Percentiles rank a stretch among this genome's conserved stretches.
These are phyloP conservation scores for Varanus salvator DNA, from an alignment of 2,113 vertebrate species.

Conservation along the genomic window DNA sequence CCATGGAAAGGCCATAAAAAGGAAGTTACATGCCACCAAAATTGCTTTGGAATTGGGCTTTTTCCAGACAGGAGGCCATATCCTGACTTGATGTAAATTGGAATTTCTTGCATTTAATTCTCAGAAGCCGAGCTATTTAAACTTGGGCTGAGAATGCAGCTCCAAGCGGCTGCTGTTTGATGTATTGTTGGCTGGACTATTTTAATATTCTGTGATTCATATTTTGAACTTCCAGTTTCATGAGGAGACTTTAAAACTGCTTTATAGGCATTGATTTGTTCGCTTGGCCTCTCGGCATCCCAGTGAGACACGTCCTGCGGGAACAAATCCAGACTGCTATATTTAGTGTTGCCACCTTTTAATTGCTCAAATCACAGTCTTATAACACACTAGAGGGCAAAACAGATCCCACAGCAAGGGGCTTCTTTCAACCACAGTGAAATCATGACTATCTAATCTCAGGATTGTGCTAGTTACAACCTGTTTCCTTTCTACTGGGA, in stretches of 20 bases:
- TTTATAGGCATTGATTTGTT: neutral
- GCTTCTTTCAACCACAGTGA: neutral
- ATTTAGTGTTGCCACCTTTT: neutral
- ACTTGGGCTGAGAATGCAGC: neutral
- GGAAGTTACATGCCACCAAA: neutral
- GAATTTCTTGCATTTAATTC: neutral
- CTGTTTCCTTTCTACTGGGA: neutral
- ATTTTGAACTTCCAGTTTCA: slow-evolving; percentile 1
- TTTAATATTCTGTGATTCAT: slow-evolving; percentile 15
- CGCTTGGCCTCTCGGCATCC: accelerated
- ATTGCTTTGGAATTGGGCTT: slow-evolving; percentile 4
- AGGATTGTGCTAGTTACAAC: neutral
- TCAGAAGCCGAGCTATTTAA: neutral
- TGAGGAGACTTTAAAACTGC: slow-evolving; percentile 7
- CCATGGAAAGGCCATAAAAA: neutral
- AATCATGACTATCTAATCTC: neutral
- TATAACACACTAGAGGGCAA: no score
- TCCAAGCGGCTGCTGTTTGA: neutral
- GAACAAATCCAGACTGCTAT: neutral
- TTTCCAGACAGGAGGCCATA: neutral
- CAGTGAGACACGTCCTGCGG: neutral
- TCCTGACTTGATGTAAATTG: neutral
- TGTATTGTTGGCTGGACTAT: neutral
- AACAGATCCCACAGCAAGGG: neutral
- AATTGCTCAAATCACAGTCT: neutral